These are phyloP conservation scores for Psittacara wagleri DNA, from an alignment of 2,113 vertebrate species.

Conservation along the genomic window DNA sequence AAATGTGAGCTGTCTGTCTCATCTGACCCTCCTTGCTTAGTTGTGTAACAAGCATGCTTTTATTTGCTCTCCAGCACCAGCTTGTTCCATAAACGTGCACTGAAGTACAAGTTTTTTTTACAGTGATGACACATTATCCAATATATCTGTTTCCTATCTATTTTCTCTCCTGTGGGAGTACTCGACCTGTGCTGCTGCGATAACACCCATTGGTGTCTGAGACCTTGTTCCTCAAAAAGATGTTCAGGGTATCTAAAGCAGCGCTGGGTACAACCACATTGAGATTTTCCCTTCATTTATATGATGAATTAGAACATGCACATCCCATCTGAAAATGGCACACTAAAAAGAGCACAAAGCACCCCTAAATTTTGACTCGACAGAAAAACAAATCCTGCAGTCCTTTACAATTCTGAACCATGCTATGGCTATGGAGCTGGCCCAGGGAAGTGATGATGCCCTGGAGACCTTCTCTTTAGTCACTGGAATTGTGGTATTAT, in stretches of 20 bases:
- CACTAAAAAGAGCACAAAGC: background rate
- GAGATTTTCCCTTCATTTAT: background rate
- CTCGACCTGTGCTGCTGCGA: rapidly evolving
- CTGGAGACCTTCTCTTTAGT: background rate
- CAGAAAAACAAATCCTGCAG: background rate
- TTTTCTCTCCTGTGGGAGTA: background rate
- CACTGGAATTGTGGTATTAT: rapidly evolving
- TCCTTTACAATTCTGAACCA: background rate
- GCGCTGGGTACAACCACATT: background rate
- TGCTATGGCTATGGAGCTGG: background rate
- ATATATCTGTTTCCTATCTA: background rate
- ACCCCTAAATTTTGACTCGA: background rate
- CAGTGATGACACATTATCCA: conserved; percentile 89
- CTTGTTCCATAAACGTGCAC: conserved; percentile 74
- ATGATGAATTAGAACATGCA: rapidly evolving
- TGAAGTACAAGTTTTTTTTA: conserved; percentile 68
- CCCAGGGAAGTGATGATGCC: background rate
- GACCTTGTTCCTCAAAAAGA: background rate
- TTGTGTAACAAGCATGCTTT: conserved; percentile 79
- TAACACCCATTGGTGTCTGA: background rate
- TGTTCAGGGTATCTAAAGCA: background rate
- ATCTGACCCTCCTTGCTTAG: conserved; percentile 70
- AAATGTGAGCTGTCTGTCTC: conserved; percentile 37
- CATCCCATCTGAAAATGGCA: background rate
- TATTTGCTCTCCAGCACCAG: conserved; percentile 71